Conservation (phyloP, 2,113 vertebrate species). For the Triplophysa tibetana region DNA sequence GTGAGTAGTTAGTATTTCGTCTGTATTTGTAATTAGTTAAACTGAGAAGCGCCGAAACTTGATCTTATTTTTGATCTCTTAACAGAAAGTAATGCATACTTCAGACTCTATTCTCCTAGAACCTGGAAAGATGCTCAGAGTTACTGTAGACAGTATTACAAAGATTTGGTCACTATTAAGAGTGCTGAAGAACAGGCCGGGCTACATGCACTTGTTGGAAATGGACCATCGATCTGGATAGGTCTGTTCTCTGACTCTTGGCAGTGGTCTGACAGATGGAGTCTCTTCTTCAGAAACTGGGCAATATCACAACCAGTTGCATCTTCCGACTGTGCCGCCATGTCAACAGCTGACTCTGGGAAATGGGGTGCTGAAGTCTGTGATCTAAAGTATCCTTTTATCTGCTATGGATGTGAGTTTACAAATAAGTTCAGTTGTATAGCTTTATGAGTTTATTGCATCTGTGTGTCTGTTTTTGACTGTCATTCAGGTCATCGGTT, state of each 20-base stretch:
- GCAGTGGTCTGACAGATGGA: conserved; percentile 27
- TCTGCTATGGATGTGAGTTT: conserved; percentile 33
- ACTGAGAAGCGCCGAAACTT: background rate
- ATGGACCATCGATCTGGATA: background rate
- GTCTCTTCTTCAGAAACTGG: conserved; percentile 25
- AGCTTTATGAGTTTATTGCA: no score
- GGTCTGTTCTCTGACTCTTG: conserved; percentile 38
- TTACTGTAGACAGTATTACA: conserved; percentile 23
- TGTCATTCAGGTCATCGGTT: no score
- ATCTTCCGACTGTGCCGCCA: background rate
- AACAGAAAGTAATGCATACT: background rate
- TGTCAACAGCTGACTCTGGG: background rate
- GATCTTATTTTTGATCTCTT: background rate
- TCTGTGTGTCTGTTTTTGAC: no score
- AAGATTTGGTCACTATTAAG: conserved; percentile 16
- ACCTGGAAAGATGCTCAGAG: conserved; percentile 24
- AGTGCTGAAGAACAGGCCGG: background rate
- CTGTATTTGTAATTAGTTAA: background rate
- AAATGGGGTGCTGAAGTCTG: background rate
- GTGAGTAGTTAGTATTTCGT: background rate
- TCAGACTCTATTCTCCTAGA: no score
- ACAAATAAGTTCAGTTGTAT: no score
- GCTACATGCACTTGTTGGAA: background rate
- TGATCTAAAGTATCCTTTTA: background rate
- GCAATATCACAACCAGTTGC: background rate